Evolutionary conservation across 2,797 vertebrate genomes (phyloP), one percentile per base, ranked within the genome.

Genomic region (Synaphobranchus kaupii): DNA sequence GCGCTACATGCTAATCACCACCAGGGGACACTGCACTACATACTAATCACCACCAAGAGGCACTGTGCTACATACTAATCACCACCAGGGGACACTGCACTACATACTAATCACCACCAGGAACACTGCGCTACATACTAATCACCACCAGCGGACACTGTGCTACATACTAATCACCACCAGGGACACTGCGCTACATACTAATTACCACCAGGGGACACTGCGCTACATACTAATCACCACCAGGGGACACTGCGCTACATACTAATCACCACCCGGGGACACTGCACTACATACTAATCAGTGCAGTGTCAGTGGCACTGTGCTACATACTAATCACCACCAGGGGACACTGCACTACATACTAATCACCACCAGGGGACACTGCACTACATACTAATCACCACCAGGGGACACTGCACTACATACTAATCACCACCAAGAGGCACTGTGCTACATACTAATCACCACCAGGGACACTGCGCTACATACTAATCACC

Each of bases 261-360:
- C 56, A 93, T 52, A 20, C 56, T 80, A n/a, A 91, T 68, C 20
- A 80, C 22, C 3, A 88, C 25, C 15, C 28, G 47, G 9, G 4
- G 1, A 34, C 39, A 50, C 44, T 50, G 60, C 6, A 44, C 63
- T 28, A 63, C 25, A 34, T 13, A 84, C 83, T 39, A 85, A 83
- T 56, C 25, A 80, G 28, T 48, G 0, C 87, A n/a, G n/a, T n/a
- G n/a, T n/a, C 58, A 71, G 52, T 87, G 76, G 39, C 22, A 66
- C 56, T 78, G 58, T 1, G 28, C 52, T 48, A 22, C 13, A 86
- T 60, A 85, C 63, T 54, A 63, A 15, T 71, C n/a, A 88, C 9
- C 28, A 86, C 84, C 48, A 10, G 17, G n/a, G 1, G 20, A 48
- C 3, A 68, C 22, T n/a, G 7, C 8, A 8, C 47, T n/a, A 28